Evolutionary conservation across 2,113 vertebrate species (phyloP).

Genomic region (Podiceps cristatus): DNA sequence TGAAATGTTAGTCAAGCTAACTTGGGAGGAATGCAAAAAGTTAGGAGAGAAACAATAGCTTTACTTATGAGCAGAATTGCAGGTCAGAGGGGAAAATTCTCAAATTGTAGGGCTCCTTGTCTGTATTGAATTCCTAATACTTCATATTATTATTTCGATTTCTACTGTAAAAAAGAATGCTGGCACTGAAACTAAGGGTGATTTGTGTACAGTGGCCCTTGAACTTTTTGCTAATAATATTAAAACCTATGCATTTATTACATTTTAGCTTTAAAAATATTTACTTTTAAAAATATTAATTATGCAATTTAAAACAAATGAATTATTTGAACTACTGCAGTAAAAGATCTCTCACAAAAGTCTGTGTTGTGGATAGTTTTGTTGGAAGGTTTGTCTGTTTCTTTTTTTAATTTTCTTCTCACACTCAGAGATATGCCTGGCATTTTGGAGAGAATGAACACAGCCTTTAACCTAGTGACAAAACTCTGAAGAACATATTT

Average conservation of each 20-base stretch:
- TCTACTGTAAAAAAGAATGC: background rate
- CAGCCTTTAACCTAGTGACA: conserved; percentile 45
- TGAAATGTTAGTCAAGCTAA: background rate
- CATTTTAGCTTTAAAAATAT: background rate
- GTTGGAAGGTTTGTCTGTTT: conserved; percentile 37
- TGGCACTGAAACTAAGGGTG: background rate
- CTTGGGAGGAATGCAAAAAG: conserved; percentile 34
- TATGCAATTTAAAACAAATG: background rate
- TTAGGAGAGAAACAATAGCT: conserved; percentile 38
- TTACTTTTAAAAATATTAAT: background rate
- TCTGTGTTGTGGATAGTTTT: background rate
- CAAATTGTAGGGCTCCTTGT: background rate
- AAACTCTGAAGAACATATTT: background rate
- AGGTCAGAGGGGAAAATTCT: conserved; percentile 47
- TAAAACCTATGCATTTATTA: background rate
- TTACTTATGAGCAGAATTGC: background rate
- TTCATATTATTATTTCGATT: conserved; percentile 13
- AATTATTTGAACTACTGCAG: background rate
- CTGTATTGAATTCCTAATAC: background rate
- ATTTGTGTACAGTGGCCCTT: background rate
- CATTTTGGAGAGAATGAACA: conserved; percentile 28
- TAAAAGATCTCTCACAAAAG: background rate
- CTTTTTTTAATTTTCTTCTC: conserved; percentile 63
- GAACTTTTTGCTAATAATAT: background rate
- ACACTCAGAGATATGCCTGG: conserved; percentile 41